Evolutionary conservation across 2,888 invertebrate species (phyloP).

Genomic region (Byasa hedistus): DNA sequence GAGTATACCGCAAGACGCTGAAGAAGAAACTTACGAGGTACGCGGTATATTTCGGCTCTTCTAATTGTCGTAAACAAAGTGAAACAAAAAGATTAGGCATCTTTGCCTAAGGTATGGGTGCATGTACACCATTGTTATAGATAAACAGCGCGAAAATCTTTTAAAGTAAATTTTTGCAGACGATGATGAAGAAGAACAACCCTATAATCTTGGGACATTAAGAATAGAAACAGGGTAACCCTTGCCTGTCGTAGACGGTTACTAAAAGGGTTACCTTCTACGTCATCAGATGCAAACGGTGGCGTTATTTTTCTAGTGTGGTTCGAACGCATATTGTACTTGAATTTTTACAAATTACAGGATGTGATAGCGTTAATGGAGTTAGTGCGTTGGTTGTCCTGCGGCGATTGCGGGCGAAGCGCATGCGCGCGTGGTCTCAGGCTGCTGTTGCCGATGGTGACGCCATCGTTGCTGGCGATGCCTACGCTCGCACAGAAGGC

Average conservation of each 20-base stretch:
- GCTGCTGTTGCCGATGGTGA: conserved; percentile 53
- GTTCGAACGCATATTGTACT: background rate
- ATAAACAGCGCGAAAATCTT: too few relatives aligned
- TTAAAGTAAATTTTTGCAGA: too few relatives aligned
- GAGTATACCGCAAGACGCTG: conserved; percentile 83
- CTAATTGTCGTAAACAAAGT: background rate
- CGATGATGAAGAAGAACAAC: too few relatives aligned
- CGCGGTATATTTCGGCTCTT: conserved; percentile 2
- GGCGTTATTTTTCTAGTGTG: too few relatives aligned
- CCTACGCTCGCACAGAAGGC: conserved; percentile 64
- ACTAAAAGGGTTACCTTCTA: too few relatives aligned
- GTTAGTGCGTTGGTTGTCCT: conserved; percentile 77
- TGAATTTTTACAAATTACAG: conserved; percentile 60
- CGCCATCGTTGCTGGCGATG: conserved; percentile 57
- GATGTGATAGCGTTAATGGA: conserved; percentile 91
- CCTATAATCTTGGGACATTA: too few relatives aligned
- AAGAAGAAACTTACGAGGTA: conserved; percentile 80
- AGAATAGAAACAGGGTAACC: too few relatives aligned
- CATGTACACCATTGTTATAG: too few relatives aligned
- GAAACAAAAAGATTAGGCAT: background rate
- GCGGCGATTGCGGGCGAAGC: conserved; percentile 45
- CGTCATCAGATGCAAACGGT: too few relatives aligned
- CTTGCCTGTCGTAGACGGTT: too few relatives aligned
- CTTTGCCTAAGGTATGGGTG: background rate
- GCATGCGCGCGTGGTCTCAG: conserved; percentile 62